phyloP scores from a whole-genome alignment of 2,888 invertebrate genomes.

The Geophilus truncorum region DNA sequence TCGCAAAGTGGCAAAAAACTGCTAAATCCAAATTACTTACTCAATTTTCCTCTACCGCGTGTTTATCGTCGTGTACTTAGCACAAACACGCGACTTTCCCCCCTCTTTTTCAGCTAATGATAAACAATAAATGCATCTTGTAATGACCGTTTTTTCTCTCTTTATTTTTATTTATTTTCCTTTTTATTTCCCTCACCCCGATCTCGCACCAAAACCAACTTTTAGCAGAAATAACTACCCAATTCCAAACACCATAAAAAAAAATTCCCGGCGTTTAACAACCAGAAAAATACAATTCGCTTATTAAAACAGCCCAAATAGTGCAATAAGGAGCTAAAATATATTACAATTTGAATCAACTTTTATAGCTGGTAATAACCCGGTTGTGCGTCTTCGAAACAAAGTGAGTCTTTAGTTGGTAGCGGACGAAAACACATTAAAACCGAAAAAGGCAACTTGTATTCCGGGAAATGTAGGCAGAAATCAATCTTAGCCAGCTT shows the following conservation, averaged over 20 bases:
- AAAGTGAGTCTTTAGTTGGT: not conserved
- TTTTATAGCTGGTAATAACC: constrained; percentile 13
- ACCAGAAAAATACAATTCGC: not conserved
- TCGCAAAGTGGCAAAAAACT: too few species aligned
- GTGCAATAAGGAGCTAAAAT: not conserved
- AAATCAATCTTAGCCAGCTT: constrained; percentile 12
- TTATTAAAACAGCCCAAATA: not conserved
- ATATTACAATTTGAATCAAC: constrained; percentile 17
- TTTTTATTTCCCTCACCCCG: not conserved
- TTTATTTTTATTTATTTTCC: not conserved
- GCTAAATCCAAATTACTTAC: too few species aligned
- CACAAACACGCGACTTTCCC: not conserved
- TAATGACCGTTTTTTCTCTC: not conserved
- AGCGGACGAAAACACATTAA: constrained; percentile 15
- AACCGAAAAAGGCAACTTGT: not conserved
- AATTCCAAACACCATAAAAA: not conserved
- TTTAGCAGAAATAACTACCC: not conserved
- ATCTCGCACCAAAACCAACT: not conserved
- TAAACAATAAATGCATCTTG: not conserved
- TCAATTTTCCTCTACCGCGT: too few species aligned
- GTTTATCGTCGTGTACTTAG: not conserved
- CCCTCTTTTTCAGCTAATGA: not conserved
- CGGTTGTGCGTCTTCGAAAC: not conserved
- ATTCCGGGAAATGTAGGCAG: not conserved
- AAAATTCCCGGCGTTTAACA: not conserved